Evolutionary conservation across 2,113 vertebrate genomes (phyloP), one percentile per base, ranked within the genome.

Genomic region (Plecotus auritus): DNA sequence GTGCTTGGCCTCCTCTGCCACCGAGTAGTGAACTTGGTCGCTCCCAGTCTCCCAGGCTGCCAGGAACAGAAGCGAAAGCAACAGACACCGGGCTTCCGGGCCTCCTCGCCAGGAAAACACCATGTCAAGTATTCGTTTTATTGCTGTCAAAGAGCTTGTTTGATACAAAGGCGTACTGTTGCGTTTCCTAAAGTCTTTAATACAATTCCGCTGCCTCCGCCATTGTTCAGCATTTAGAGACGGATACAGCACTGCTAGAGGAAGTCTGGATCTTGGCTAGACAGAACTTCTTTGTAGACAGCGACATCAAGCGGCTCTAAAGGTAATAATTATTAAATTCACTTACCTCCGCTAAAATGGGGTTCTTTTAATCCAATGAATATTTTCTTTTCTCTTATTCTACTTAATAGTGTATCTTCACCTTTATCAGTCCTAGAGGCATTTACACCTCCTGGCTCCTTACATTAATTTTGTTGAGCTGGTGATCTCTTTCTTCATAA

Each of bases 281-380:
- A 26, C 22, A 9, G n/a, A 37, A 80, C 77, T 80, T 35, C 77
- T 80, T 80, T 37, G 77, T 26, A 37, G 77, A 80, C 77, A 80
- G 77, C 77, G 77, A 80, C 77, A 80, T 80, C 77, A 56, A 56
- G 97, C 49, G 96, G 93, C 42, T 56, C n/a, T 23, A 72, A 64
- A 4, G 20, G 93, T 97, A 97, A 96, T 73, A 37, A 82, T 49
- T 40, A 42, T 42, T 45, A 7, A 64, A 86, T 92, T 89, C 22
- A 89, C 61, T 78, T 56, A 47, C 35, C 40, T 74, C 18, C 10
- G 2, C 47, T 54, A 14, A 45, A 56, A 16, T 22, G 32, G 42
- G 32, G 42, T 84, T 66, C 13, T 40, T 91, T 26, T 30, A 76
- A 56, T 54, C 16, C 69, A 49, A 22, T 49, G 45, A 51, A 7